Base-by-base conservation (phyloP, 2,888 invertebrate species). In the Ellobium chinense region DNA sequence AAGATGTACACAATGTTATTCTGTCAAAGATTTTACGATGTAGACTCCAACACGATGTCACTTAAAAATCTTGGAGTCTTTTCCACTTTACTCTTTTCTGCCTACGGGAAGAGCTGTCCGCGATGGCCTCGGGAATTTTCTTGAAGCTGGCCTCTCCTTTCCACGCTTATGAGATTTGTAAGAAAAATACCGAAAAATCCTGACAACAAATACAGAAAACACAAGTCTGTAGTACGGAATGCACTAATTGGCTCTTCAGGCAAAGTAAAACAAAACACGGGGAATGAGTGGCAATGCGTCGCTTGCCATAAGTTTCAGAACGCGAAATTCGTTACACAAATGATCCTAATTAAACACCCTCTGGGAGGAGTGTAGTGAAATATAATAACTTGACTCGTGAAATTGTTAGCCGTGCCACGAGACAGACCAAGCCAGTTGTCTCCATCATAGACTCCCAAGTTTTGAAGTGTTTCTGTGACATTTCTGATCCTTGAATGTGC, bases 261-360 rank as follows among this genome's bases (percentile, higher is more conserved):
- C 27, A 56, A 3, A 34, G 24, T 36, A 2, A 58, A 36, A 60
- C 24, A 72, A 46, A 36, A 60, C 60, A 36, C 2, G 18, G n/a
- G n/a, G 9, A 1, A 34, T 72, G 34, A 72, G 37, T 24, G 58
- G 27, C 34, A 65, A 29, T 31, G 21, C 29, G 24, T 1, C 34
- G 65, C 39, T 24, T 65, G 54, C 21, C 54, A 31, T 14, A 31
- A 34, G 31, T 65, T 58, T 72, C 58, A 24, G 58, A 14, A 14
- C 37, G 65, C 65, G 65, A 75, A 54, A 63, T 54, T 34, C 29
- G 75, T 65, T 75, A 75, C 54, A 54, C 54, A 75, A 75, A 75
- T 54, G 65, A 75, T 65, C 46, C 75, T 75, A 75, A 75, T 75
- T 75, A 75, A 65, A 65, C 34, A 39, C 36, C 39, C n/a, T 4